Percentiles rank a stretch among this genome's conserved stretches.
Conservation (phyloP, 2,113 vertebrate species). For the Stegostoma tigrinum region DNA sequence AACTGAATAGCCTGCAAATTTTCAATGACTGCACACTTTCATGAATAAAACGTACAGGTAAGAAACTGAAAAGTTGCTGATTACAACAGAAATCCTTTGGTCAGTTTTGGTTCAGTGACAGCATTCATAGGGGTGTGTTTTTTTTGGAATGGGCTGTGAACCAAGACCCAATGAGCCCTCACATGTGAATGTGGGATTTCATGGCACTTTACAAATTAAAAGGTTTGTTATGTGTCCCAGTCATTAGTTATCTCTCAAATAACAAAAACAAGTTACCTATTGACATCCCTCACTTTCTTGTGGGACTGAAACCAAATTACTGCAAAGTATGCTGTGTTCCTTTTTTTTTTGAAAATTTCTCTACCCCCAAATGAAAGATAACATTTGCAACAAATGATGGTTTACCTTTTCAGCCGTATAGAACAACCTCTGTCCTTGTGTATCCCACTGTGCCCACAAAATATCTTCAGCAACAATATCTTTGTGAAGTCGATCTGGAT, state of each 20-base stretch:
- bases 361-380: neutral
- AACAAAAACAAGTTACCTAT: neutral
- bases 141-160: neutral
- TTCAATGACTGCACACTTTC: neutral
- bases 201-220: neutral
- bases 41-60: neutral
- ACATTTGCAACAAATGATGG: neutral
- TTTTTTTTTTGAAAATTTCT: neutral
- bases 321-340: neutral
- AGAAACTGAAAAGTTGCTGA: neutral
- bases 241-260: neutral
- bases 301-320: neutral
- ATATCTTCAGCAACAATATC: constrained; percentile 78
- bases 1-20: neutral
- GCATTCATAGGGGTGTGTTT: neutral
- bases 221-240: neutral
- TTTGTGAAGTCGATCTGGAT: constrained; percentile 66
- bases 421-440: constrained; percentile 76
- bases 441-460: constrained; percentile 87
- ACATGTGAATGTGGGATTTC: neutral
- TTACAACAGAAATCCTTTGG: neutral
- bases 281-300: neutral
- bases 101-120: neutral
- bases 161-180: neutral
- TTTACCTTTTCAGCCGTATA: constrained; percentile 69